Evolutionary conservation across 2,888 invertebrate species (phyloP).

Genomic region (Lasioglossum villosulum): DNA sequence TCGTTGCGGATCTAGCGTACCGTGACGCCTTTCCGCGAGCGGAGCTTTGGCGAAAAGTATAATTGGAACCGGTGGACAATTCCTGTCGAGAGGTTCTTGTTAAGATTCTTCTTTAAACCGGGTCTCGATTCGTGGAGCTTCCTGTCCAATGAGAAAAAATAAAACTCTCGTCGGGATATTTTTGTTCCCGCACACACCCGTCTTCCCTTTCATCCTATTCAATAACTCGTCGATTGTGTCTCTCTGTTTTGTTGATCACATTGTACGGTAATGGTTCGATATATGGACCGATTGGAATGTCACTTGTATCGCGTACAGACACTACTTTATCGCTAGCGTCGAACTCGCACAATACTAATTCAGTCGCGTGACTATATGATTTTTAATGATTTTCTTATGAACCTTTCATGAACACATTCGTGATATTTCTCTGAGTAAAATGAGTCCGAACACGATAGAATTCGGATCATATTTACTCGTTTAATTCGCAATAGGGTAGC

Average conservation of each 20-base stretch:
- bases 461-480: background rate
- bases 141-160: constrained; percentile 19
- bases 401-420: background rate
- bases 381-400: background rate
- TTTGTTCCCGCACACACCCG: background rate
- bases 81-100: constrained; percentile 55
- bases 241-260: background rate
- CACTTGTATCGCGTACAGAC: too few species aligned
- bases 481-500: background rate
- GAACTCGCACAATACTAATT: background rate
- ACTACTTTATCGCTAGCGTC: background rate
- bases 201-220: background rate
- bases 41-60: constrained; percentile 46
- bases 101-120: constrained; percentile 56
- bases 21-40: constrained; percentile 33
- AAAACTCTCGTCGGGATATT: constrained; percentile 1
- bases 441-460: background rate
- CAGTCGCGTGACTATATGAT: background rate
- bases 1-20: constrained; percentile 31
- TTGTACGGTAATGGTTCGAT: background rate
- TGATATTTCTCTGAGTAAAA: background rate
- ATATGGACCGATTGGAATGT: background rate
- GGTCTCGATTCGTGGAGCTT: constrained; percentile 39
- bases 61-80: constrained; percentile 60
- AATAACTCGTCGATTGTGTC: constrained; percentile 3